Base-by-base conservation (phyloP, 2,113 vertebrate genomes). In the Astur gentilis region DNA sequence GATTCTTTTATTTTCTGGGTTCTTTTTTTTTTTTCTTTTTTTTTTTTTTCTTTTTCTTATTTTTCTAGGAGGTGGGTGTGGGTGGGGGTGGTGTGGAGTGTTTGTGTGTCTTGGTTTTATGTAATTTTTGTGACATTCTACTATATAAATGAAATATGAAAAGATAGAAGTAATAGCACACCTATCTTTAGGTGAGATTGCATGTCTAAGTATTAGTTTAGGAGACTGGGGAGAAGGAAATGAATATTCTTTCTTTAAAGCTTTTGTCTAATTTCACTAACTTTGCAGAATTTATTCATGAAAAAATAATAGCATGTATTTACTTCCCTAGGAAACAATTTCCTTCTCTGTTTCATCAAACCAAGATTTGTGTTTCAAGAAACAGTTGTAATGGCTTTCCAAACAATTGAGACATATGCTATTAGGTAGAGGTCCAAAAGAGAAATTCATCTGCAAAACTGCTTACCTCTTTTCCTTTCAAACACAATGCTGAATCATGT, bases 301-400 rank as follows among this genome's bases (percentile, higher is more conserved):
- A 44, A 76, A 61, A 71, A 79, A 50, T 26, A 81, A 64, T 22
- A 34, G 8, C 5, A 60, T 23, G 2, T 60, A 40, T 92, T 82
- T 89, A 6, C 5, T 94, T 55, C 17, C 3, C 20, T 78, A 73
- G 38, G 4, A 96, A 73, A 26, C 36, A 27, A 11, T 64, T 88
- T 88, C 76, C 22, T 69, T 57, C 26, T 64, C 31, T 57, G 1
- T 78, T 97, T 94, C 31, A 91, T 45, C 38, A 92, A 77, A 40
- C 11, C n/a, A 45, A 21, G 10, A 45, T 29, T 58, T 77, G 52
- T 95, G 21, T 93, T 94, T 90, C 87, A 83, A 64, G 54, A 97
- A 94, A 87, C 7, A 97, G 55, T 83, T 84, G 27, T 71, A 95
- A 91, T 93, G 45, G 12, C 31, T 95, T 95, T 95, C 31, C 75